Percentiles rank a stretch among this genome's conserved stretches.
phyloP scores from a whole-genome alignment of 2,797 vertebrate species.

The Nyctibius grandis region DNA sequence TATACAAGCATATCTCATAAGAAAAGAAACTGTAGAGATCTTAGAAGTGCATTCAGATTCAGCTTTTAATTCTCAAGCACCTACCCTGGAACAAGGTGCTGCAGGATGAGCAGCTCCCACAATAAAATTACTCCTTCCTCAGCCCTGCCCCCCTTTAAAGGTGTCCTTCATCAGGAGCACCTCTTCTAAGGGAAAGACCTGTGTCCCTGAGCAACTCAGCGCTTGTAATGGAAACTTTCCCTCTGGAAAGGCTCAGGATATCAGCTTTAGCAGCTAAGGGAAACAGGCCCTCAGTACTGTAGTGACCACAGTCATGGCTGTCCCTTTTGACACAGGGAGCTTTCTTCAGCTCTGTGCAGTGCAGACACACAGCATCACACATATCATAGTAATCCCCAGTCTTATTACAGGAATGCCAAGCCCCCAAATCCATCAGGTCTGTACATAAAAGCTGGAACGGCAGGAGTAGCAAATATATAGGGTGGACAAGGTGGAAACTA shows the following conservation, averaged over 20 bases:
- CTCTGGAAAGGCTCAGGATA: background rate
- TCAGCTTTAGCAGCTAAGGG: background rate
- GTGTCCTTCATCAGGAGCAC: background rate
- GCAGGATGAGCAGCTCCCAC: background rate
- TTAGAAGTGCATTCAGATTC: background rate
- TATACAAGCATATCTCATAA: background rate
- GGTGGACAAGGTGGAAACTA: background rate
- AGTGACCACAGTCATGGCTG: background rate
- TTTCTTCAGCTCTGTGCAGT: background rate
- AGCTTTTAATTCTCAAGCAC: background rate
- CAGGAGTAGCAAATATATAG: background rate
- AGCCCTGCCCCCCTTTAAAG: background rate
- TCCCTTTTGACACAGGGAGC: background rate
- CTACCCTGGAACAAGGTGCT: background rate
- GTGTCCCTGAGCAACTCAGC: background rate
- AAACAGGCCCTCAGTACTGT: fast-evolving
- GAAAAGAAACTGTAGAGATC: background rate
- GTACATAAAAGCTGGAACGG: background rate
- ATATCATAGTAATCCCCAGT: background rate
- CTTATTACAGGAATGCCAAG: background rate
- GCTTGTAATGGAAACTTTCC: background rate
- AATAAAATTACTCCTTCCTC: fast-evolving
- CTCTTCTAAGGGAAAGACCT: background rate
- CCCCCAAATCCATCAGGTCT: background rate
- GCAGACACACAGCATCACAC: background rate